These are phyloP conservation scores for Cinclus cinclus DNA, from an alignment of 2,113 vertebrate genomes.

Conservation along the genomic window DNA sequence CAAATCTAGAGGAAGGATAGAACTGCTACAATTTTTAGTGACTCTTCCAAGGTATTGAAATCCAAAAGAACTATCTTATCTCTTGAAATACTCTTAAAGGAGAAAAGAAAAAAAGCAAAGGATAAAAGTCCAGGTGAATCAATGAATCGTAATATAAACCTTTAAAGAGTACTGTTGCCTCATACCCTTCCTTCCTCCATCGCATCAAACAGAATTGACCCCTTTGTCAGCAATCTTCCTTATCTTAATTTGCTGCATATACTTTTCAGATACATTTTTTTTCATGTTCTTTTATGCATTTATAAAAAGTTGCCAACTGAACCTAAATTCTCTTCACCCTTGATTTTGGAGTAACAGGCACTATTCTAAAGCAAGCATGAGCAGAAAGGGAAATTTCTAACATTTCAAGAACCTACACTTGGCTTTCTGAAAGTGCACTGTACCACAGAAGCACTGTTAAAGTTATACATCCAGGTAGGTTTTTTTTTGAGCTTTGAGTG, in stretches of 20 bases:
- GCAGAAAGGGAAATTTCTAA: background rate
- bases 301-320: background rate
- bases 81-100: background rate
- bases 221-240: background rate
- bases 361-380: background rate
- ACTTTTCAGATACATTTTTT: background rate
- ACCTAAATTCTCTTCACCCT: background rate
- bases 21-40: background rate
- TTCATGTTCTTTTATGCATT: background rate
- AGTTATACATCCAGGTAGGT: background rate
- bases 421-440: background rate
- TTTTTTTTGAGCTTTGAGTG: background rate
- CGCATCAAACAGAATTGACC: accelerated
- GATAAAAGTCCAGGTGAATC: background rate
- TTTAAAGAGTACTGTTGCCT: background rate
- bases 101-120: background rate
- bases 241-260: background rate
- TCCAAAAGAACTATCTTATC: background rate
- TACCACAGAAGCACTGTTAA: background rate
- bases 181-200: background rate
- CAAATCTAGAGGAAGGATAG: background rate
- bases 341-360: background rate
- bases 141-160: accelerated
- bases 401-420: background rate
- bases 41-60: background rate